Percentiles rank a stretch among this genome's conserved stretches.
These are phyloP conservation scores for Prenolepis imparis DNA, from an alignment of 2,888 invertebrate genomes.

Conservation along the genomic window DNA sequence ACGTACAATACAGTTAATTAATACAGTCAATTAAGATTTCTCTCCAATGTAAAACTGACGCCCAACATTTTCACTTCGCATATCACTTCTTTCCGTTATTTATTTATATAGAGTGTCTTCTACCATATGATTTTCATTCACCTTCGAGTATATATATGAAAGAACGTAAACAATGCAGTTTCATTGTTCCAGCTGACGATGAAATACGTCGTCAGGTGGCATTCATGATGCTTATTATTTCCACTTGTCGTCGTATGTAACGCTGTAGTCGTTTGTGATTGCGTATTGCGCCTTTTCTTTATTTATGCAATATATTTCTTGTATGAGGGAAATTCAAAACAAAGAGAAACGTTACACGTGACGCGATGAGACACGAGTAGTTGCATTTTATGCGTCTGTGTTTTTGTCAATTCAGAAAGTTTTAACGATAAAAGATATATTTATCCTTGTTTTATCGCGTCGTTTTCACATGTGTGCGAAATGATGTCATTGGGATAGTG, in stretches of 20 bases:
- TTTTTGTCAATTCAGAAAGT: background rate
- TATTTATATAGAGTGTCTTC: no score
- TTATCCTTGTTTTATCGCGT: background rate
- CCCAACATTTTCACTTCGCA: background rate
- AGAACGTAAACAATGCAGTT: background rate
- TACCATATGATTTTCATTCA: background rate
- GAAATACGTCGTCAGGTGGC: background rate
- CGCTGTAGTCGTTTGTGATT: background rate
- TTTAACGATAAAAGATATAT: background rate
- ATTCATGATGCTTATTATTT: background rate
- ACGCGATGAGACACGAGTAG: background rate
- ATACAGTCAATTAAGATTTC: background rate
- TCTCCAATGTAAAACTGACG: background rate
- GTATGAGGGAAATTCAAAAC: slow-evolving; percentile 36
- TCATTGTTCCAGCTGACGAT: background rate
- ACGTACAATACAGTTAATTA: background rate
- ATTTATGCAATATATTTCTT: background rate
- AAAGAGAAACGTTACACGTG: background rate
- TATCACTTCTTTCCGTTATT: background rate
- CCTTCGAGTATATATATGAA: background rate
- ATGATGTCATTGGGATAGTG: background rate
- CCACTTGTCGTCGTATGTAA: background rate
- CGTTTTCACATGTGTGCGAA: background rate
- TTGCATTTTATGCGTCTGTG: background rate
- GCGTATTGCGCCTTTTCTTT: background rate